A percentile compares a stretch with the other conserved stretches of the same genome.
phyloP scores from a whole-genome alignment of 2,113 vertebrate species.

The Pseudorasbora parva region DNA sequence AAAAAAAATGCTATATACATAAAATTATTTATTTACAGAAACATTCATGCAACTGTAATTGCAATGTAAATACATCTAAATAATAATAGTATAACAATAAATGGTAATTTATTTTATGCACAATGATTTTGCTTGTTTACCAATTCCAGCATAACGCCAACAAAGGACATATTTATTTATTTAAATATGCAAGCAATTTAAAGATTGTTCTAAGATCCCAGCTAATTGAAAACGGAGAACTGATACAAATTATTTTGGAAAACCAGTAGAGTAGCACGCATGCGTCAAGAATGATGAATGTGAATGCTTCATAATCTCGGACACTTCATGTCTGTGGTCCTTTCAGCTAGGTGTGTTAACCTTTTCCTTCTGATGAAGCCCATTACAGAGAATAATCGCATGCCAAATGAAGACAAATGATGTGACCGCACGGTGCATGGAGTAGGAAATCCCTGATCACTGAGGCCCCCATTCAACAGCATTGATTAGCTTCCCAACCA shows the following conservation, averaged over 20 bases:
- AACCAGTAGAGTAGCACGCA: neutral
- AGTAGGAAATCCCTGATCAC: slow-evolving; percentile 76
- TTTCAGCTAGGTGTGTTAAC: slow-evolving; percentile 35
- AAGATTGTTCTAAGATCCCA: neutral
- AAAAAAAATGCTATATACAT: too few species aligned
- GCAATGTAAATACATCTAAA: too few species aligned
- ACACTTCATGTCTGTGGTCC: neutral
- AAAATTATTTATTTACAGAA: too few species aligned
- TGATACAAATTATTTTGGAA: neutral
- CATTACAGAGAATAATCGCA: slow-evolving; percentile 79
- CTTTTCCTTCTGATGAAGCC: slow-evolving; percentile 70
- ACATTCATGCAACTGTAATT: too few species aligned
- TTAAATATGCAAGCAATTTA: too few species aligned
- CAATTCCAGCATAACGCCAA: too few species aligned
- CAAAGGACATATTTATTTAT: too few species aligned
- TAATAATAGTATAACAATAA: too few species aligned
- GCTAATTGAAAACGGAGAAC: neutral
- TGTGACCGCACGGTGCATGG: slow-evolving; percentile 70
- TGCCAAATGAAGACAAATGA: slow-evolving; percentile 80
- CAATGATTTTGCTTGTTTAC: too few species aligned
- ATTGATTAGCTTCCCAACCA: slow-evolving; percentile 79
- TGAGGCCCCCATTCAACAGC: slow-evolving; percentile 77
- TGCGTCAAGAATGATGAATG: slow-evolving; percentile 10
- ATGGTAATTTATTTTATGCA: too few species aligned
- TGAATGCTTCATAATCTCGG: slow-evolving; percentile 31